Evolutionary conservation across 2,113 vertebrate genomes (phyloP), one percentile per base, ranked within the genome.

Genomic region (Tretioscincus oriximinensis): DNA sequence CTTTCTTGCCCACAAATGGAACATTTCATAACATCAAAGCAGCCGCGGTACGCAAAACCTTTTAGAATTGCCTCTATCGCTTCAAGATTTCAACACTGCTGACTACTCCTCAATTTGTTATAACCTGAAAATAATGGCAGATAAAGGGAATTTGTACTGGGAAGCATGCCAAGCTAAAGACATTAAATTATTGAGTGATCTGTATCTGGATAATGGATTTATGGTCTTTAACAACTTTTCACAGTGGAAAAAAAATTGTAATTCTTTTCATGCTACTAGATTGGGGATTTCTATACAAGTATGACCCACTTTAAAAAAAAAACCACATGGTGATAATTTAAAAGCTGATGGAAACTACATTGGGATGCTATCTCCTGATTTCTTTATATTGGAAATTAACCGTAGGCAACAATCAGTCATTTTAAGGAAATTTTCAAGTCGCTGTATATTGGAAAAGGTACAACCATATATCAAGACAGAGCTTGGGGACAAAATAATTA

Each of bases 401-500:
- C 90, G 88, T 64, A 58, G 69, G 87, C 86, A 93, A 90, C 63
- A 84, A 92, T 93, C 90, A 72, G 84, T 85, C 91, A 93, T 93
- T 94, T 89, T 90, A 86, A 91, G 77, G 84, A 87, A 81, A 90
- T 95, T 93, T 91, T 90, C 87, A 90, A 88, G 90, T 88, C 85
- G 86, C 86, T 92, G 54, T 73, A 84, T 88, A 79, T 86, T 93
- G 90, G 90, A 88, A 90, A 93, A 89, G 80, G 87, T 93, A 78
- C 90, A 90, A 91, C 92, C 91, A 94, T 94, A 90, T 71, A 83
- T 95, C 93, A 94, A 86, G 85, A 89, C 88, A 85, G 86, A 73
- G 89, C 92, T 90, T 89, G 90, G 91, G 92, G 92, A 93, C 93
- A 93, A 94, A 95, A 94, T 96, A 95, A 95, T 94, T 95, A 96